Conservation (phyloP, 2,113 vertebrate species). For the Sprattus sprattus region DNA sequence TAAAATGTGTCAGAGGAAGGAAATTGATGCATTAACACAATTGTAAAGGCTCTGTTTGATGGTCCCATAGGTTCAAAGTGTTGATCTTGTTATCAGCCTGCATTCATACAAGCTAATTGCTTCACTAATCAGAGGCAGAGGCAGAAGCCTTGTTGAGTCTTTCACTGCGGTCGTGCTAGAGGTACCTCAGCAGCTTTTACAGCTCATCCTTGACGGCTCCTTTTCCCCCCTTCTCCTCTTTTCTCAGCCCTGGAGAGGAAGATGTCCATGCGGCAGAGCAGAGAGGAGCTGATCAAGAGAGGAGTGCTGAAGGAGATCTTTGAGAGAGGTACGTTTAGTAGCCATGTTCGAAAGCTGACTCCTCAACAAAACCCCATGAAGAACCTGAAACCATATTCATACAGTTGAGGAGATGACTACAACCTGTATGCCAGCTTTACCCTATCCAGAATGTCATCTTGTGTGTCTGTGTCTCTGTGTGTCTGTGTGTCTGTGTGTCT, state of each 20-base stretch:
- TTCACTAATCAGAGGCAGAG: not conserved
- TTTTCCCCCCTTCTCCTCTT: not conserved
- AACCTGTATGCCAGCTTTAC: too few relatives aligned
- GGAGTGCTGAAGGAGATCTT: constrained; percentile 97
- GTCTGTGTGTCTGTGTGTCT: too few relatives aligned
- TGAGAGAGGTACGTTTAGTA: constrained; percentile 87
- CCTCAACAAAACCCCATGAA: not conserved
- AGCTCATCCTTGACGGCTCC: not conserved
- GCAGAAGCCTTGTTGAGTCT: not conserved
- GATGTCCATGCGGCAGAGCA: constrained; percentile 95
- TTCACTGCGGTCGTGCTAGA: not conserved
- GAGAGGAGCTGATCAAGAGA: constrained; percentile 96
- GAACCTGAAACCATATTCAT: too few relatives aligned
- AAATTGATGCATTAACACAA: not conserved
- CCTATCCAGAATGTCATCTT: too few relatives aligned
- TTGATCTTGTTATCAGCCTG: not conserved
- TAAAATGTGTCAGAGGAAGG: not conserved
- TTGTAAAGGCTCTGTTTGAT: not conserved
- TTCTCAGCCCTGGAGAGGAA: constrained; percentile 93
- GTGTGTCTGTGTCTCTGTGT: too few relatives aligned
- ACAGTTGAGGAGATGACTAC: too few relatives aligned
- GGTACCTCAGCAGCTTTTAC: not conserved
- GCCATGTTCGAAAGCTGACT: not conserved
- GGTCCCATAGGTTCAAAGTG: not conserved
- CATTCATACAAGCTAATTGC: not conserved